Evolutionary conservation across 1,140 invertebrate genomes (phyloP).

Genomic region (Triops cancriformis): DNA sequence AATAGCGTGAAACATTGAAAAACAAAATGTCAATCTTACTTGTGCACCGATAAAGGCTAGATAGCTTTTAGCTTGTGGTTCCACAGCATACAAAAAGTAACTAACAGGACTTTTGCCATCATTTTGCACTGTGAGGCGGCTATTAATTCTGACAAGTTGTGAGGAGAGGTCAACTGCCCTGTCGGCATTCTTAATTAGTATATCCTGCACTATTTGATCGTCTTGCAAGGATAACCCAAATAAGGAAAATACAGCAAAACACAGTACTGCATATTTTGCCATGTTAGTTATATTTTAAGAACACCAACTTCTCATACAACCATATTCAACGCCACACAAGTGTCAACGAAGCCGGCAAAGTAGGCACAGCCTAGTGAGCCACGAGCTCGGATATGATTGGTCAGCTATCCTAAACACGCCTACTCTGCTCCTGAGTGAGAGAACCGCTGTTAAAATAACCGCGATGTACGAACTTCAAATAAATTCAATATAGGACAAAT

Average conservation of each 20-base stretch:
- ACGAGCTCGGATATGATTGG: neutral
- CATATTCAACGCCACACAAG: neutral
- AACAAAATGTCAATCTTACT: conserved; percentile 34
- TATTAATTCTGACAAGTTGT: conserved; percentile 74
- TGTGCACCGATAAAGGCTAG: conserved; percentile 63
- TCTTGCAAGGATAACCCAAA: neutral
- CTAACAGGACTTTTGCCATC: conserved; percentile 57
- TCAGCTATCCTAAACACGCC: neutral
- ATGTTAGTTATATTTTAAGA: neutral
- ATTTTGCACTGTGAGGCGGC: conserved; percentile 74
- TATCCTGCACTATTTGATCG: neutral
- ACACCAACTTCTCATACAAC: neutral
- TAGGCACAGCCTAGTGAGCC: neutral
- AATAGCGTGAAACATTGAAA: neutral
- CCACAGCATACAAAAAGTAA: conserved; percentile 61
- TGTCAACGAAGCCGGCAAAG: neutral
- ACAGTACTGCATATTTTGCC: neutral
- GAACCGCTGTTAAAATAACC: neutral
- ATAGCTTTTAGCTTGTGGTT: conserved; percentile 51
- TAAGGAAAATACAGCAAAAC: neutral
- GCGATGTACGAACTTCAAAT: neutral
- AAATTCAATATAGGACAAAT: neutral
- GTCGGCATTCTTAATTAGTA: conserved; percentile 60
- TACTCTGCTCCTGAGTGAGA: neutral
- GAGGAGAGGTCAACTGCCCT: conserved; percentile 75